Evolutionary conservation across 2,888 invertebrate genomes (phyloP), one percentile per base, ranked within the genome.

Genomic region (Phasia obesa): DNA sequence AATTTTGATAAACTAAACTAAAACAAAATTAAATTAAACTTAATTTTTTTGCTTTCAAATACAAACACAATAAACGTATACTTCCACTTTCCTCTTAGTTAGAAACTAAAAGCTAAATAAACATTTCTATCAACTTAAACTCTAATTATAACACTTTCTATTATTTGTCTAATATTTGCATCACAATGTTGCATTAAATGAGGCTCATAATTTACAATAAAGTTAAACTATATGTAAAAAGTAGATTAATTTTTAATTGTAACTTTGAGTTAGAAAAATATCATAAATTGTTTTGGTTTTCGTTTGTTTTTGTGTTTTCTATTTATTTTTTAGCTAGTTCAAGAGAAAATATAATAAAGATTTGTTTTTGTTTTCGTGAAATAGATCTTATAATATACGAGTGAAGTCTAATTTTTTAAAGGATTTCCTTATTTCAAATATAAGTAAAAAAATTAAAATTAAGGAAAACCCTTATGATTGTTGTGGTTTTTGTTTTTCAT

Each of bases 341-440:
- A 75, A 78, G 62, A 82, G 62, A 82, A 78, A 78, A 51, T 71
- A 51, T 67, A 74, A 65, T 67, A 75, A 82, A 77, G 55, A 17
- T 67, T 51, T 35, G 35, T 65, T 31, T 53, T 35, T 70, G 44
- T 64, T 76, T 49, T 55, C 38, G 38, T 69, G 74, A 76, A 70
- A 76, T 71, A 71, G 70, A 59, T 69, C 82, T 83, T 83, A 83
- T 83, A 15, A 65, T 65, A 78, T 79, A 79, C 65, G 81, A 64
- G 64, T 74, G 82, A 74, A 83, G 75, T 83, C 79, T 83, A 83
- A 79, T 51, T 79, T 83, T 31, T 59, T 27, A 47, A 79, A 79
- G 71, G 79, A 49, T 35, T 75, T 38, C 51, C 78, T 47, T 60
- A 60, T 62, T 69, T 65, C 25, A 70, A 51, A 53, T 55, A 75